phyloP scores from a whole-genome alignment of 1,140 invertebrate genomes.

The Trichonephila clavata region DNA sequence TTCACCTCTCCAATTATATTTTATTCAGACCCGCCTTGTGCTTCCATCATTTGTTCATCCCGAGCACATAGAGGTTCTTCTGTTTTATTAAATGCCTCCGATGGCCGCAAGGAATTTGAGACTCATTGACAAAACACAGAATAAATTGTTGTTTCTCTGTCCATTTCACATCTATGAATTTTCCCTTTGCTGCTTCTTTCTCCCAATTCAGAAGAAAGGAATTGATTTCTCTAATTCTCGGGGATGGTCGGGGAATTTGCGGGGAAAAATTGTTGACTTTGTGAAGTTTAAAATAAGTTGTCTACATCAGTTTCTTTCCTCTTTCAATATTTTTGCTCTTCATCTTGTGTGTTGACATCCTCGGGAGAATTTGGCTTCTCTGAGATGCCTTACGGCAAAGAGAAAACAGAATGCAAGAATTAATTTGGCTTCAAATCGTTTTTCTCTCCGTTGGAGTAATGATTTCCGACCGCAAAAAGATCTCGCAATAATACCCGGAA shows the following conservation, averaged over 20 bases:
- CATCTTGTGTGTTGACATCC: constrained; percentile 1
- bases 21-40: constrained; percentile 24
- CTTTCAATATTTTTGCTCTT: constrained; percentile 11
- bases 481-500: constrained; percentile 11
- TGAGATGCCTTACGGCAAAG: not conserved
- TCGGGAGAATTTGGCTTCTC: constrained; percentile 12
- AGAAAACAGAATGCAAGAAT: constrained; percentile 10
- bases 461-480: constrained; percentile 39
- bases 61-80: not conserved
- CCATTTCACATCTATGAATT: constrained; percentile 50
- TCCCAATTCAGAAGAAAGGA: not conserved
- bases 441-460: constrained; percentile 26
- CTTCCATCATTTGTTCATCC: constrained; percentile 44
- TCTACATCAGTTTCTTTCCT: constrained; percentile 38
- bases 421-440: constrained; percentile 37
- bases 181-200: not conserved
- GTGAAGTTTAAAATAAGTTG: constrained; percentile 48
- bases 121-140: constrained; percentile 59
- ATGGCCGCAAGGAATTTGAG: constrained; percentile 29
- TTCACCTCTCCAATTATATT: constrained; percentile 63
- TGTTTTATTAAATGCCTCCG: constrained; percentile 66
- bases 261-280: constrained; percentile 47
- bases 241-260: constrained; percentile 6
- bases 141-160: constrained; percentile 37
- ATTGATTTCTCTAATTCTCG: constrained; percentile 58